A percentile compares a stretch with the other conserved stretches of the same genome.
Evolutionary conservation across 1,140 invertebrate species (phyloP).

Genomic region (Zelostemma sp.): DNA sequence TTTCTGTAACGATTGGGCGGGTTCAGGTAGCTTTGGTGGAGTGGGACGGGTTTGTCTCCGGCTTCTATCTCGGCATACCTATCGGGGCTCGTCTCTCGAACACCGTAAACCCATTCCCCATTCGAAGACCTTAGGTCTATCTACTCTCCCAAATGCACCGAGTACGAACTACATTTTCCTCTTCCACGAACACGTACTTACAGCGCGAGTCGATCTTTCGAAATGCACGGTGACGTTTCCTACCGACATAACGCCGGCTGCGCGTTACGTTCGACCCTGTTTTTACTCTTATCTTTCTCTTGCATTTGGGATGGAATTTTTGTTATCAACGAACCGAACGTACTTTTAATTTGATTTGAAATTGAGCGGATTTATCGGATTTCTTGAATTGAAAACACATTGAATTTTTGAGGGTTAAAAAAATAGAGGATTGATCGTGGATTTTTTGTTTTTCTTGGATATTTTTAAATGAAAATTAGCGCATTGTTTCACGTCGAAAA

Average conservation of each 20-base stretch:
- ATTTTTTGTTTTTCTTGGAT: too few species aligned
- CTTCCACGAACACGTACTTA: conserved; percentile 13
- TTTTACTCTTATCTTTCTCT: conserved; percentile 9
- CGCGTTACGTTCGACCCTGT: conserved; percentile 24
- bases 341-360: too few species aligned
- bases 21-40: conserved; percentile 46
- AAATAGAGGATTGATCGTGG: too few species aligned
- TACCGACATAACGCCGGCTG: conserved; percentile 27
- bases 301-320: conserved; percentile 33
- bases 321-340: too few species aligned
- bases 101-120: conserved; percentile 55
- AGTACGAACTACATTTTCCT: conserved; percentile 16
- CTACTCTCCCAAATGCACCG: conserved; percentile 35
- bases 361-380: too few species aligned
- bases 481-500: too few species aligned
- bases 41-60: conserved; percentile 33
- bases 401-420: too few species aligned
- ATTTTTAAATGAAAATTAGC: too few species aligned
- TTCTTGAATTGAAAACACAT: too few species aligned
- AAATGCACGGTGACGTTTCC: conserved; percentile 22
- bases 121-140: conserved; percentile 37
- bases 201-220: conserved; percentile 20
- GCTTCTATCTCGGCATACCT: conserved; percentile 16
- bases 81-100: conserved; percentile 51
- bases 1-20: conserved; percentile 30